Evolutionary conservation across 2,797 vertebrate species (phyloP), one percentile per base, ranked within the genome.

Genomic region (Anolis apletophallus): DNA sequence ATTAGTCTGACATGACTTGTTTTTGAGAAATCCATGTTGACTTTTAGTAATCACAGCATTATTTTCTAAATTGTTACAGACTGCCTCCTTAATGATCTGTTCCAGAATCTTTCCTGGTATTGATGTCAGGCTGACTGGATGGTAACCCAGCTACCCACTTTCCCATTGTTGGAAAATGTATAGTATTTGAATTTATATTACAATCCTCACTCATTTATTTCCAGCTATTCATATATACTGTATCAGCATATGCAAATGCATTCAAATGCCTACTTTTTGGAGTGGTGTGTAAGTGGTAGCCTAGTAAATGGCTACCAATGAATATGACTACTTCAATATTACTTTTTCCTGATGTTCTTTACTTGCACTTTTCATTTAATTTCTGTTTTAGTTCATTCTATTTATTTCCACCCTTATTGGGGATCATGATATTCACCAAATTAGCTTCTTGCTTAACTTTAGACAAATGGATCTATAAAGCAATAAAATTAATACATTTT

Each of bases 401-500:
- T 16, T 77, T 85, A 23, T 59, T 83, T 73, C 26, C 3, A 50
- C 26, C 26, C 26, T 71, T 69, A 69, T 85, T 55, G 75, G 79
- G 40, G 52, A 78, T 79, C 29, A 21, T 77, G 46, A 13, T 17
- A 84, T 84, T n/a, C 75, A n/a, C 64, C 68, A 78, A 79, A 79
- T 85, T 79, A 85, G 68, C 64, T 79, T 85, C 84, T 79, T 71
- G 75, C 34, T 85, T 79, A 85, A 85, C 23, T 71, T 71, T 67
- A 71, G 75, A 34, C 54, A 34, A 54, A 83, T 69, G 67, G 81
- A 83, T 78, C 74, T n/a, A 78, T 83, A 74, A 78, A 87, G 64
- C 64, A 87, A 82, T 78, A 77, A 59, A 69, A 83, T 67, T 71
- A 87, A 83, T 87, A 83, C 57, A 64, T 77, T 85, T 73, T 83